These are phyloP conservation scores for Apis florea DNA, from an alignment of 1,140 invertebrate species.

Conservation along the genomic window DNA sequence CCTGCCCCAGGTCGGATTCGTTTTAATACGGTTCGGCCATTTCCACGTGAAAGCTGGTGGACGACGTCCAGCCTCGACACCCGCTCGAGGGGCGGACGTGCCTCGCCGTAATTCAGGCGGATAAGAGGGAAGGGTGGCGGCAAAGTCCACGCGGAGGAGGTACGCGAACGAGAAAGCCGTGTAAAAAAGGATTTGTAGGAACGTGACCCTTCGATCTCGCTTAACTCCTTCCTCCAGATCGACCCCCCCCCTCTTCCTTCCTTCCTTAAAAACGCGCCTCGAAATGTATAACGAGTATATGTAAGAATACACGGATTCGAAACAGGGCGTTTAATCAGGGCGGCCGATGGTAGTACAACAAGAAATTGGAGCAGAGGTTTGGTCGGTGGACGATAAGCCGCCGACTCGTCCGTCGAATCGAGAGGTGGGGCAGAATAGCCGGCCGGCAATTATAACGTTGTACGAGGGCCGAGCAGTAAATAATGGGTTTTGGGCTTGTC, in stretches of 20 bases:
- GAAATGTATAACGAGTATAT: no score
- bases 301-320: no score
- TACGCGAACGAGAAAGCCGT: conserved; percentile 68
- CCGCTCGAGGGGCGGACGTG: conserved; percentile 68
- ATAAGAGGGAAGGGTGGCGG: conserved; percentile 67
- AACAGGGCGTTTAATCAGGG: conserved; percentile 27
- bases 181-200: no score
- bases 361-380: no score
- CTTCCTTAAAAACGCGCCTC: no score
- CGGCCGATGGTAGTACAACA: no score
- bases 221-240: no score
- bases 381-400: conserved; percentile 70
- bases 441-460: conserved; percentile 77
- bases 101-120: conserved; percentile 72
- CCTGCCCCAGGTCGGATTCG: conserved; percentile 31
- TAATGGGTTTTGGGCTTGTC: conserved; percentile 75
- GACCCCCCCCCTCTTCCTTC: no score
- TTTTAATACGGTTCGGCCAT: conserved; percentile 65
- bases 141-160: conserved; percentile 64
- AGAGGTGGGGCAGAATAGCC: conserved; percentile 68
- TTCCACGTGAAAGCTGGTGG: conserved; percentile 64
- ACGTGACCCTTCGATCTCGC: no score
- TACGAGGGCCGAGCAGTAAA: conserved; percentile 72
- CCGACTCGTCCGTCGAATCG: conserved; percentile 66
- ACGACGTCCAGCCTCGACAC: conserved; percentile 59